These are phyloP conservation scores for Brenthis hecate DNA, from an alignment of 2,888 invertebrate genomes.

Conservation along the genomic window DNA sequence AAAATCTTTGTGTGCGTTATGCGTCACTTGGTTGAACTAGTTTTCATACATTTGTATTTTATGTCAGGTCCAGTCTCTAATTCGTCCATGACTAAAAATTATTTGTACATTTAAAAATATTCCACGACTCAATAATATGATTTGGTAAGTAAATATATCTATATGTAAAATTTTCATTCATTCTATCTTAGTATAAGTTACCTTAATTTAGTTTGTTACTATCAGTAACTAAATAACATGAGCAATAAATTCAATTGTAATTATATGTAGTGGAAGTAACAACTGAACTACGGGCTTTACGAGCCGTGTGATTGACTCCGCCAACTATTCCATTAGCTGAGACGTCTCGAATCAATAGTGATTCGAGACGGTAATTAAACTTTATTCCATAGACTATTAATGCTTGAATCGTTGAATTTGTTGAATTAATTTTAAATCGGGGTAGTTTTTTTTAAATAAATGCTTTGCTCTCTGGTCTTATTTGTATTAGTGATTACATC, in stretches of 20 bases:
- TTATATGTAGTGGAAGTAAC: constrained; percentile 82
- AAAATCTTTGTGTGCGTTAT: too few relatives aligned
- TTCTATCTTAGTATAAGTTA: background rate
- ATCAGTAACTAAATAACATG: constrained; percentile 38
- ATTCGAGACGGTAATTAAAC: constrained; percentile 48
- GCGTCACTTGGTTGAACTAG: too few relatives aligned
- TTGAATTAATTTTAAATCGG: constrained; percentile 15
- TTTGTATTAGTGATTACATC: too few relatives aligned
- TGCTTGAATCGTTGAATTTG: constrained; percentile 13
- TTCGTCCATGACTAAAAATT: too few relatives aligned
- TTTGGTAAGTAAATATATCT: background rate
- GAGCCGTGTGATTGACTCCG: constrained; percentile 63
- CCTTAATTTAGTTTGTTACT: constrained; percentile 13
- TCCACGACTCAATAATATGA: background rate
- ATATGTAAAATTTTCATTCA: background rate
- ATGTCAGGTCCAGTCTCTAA: too few relatives aligned
- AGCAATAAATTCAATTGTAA: constrained; percentile 75
- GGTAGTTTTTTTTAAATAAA: background rate
- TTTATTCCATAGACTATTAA: constrained; percentile 36
- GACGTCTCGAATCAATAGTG: constrained; percentile 39
- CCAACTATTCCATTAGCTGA: constrained; percentile 46
- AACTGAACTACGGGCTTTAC: constrained; percentile 56
- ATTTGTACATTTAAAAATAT: background rate
- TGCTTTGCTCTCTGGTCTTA: background rate
- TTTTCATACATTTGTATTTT: too few relatives aligned